Conservation (phyloP, 2,113 vertebrate species). For the Rhipidura dahli region DNA sequence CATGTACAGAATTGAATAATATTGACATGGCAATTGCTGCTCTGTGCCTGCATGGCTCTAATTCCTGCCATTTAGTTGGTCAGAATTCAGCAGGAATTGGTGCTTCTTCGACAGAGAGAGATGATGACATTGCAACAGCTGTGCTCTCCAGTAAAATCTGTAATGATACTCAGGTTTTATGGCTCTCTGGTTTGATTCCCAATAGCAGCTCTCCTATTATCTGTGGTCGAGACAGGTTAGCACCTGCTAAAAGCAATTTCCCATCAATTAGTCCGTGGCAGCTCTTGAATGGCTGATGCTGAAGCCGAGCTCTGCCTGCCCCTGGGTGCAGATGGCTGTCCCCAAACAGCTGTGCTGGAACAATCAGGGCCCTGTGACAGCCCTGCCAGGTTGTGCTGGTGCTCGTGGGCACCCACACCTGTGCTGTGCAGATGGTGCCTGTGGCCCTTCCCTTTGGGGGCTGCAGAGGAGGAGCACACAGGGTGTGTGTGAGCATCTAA, state of each 20-base stretch:
- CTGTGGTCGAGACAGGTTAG: constrained; percentile 71
- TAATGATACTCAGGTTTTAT: constrained; percentile 27
- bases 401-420: constrained; percentile 42
- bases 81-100: constrained; percentile 9
- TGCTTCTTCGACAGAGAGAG: not conserved
- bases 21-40: not conserved
- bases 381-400: constrained; percentile 32
- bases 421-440: constrained; percentile 58
- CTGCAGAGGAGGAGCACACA: not conserved
- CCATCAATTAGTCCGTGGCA: constrained; percentile 72
- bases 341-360: constrained; percentile 40
- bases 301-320: not conserved
- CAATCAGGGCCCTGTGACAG: constrained; percentile 62
- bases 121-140: constrained; percentile 71
- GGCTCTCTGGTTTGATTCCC: constrained; percentile 43
- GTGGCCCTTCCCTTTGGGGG: not conserved
- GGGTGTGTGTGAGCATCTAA: not conserved
- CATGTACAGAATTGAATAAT: not conserved
- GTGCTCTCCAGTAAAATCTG: constrained; percentile 35
- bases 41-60: not conserved
- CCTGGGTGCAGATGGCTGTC: constrained; percentile 49
- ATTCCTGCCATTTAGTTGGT: not conserved
- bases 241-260: constrained; percentile 77
- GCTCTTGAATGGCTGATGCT: constrained; percentile 21
- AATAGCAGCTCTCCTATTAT: constrained; percentile 55